Evolutionary conservation across 1,140 invertebrate species (phyloP).

Genomic region (Anastatus disparis): DNA sequence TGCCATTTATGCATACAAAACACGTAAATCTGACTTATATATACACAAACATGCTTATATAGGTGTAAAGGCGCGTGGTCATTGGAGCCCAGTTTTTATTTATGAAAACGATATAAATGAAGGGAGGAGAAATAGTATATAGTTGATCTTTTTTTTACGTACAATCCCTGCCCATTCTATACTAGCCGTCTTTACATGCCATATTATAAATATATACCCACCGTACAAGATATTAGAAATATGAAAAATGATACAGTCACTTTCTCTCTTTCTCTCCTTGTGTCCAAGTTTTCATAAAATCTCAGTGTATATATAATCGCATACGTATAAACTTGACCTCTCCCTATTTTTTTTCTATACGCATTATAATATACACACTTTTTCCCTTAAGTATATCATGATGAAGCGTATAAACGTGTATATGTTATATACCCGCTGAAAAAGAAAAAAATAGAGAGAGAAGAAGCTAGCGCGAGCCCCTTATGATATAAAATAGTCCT

Average conservation of each 20-base stretch:
- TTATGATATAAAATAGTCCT: conserved; percentile 3
- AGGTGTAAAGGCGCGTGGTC: conserved; percentile 5
- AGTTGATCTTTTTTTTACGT: conserved; percentile 27
- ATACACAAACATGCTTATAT: too few species aligned
- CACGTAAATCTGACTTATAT: too few species aligned
- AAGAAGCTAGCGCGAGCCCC: conserved; percentile 19
- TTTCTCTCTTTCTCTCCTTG: too few species aligned
- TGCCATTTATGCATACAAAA: too few species aligned
- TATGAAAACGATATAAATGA: conserved; percentile 32
- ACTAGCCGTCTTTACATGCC: not conserved
- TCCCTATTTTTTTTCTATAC: not conserved
- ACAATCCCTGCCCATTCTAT: too few species aligned
- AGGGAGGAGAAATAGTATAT: not conserved
- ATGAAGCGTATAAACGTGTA: conserved; percentile 51
- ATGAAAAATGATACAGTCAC: conserved; percentile 39
- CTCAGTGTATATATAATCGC: not conserved
- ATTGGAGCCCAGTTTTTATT: not conserved
- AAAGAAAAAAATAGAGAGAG: conserved; percentile 7
- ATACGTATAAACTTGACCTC: conserved; percentile 8
- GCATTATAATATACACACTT: conserved; percentile 12
- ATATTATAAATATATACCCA: not conserved
- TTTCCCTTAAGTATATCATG: conserved; percentile 45
- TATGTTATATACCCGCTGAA: too few species aligned
- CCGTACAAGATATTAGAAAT: conserved; percentile 30
- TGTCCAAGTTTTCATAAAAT: conserved; percentile 36